Conservation (phyloP, 2,888 invertebrate species). For the Heliconius ismenius region DNA sequence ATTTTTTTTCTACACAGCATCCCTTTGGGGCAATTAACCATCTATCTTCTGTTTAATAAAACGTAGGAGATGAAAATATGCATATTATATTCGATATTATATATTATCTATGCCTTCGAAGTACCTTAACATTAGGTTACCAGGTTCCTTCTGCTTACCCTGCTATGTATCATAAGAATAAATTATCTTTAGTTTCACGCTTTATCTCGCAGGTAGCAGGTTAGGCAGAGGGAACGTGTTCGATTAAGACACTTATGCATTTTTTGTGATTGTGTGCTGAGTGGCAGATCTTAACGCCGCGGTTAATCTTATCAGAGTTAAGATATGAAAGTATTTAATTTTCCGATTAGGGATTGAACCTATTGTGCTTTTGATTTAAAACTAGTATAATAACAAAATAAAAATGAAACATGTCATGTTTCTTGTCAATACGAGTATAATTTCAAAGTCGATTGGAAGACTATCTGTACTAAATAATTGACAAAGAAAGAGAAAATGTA, state of each 20-base stretch:
- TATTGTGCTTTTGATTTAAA: too few relatives aligned
- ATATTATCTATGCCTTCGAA: too few relatives aligned
- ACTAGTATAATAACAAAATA: not conserved
- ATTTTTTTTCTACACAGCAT: slow-evolving; percentile 33
- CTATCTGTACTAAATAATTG: slow-evolving; percentile 18
- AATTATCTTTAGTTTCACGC: not conserved
- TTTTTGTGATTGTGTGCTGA: not conserved
- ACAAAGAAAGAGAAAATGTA: slow-evolving; percentile 28
- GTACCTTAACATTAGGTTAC: too few relatives aligned
- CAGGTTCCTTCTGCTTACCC: not conserved
- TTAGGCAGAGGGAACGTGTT: not conserved
- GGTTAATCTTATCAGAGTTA: not conserved
- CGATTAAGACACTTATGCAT: not conserved
- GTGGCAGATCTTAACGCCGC: not conserved
- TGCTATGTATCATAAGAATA: not conserved
- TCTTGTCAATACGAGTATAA: slow-evolving; percentile 14
- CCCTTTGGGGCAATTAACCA: slow-evolving; percentile 32
- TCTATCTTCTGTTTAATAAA: slow-evolving; percentile 37
- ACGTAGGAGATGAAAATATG: not conserved
- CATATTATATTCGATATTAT: not conserved
- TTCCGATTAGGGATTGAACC: too few relatives aligned
- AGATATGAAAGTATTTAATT: too few relatives aligned
- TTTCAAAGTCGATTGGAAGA: not conserved
- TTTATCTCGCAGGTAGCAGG: too few relatives aligned
- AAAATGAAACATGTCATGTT: not conserved